A percentile compares a stretch with the other conserved stretches of the same genome.
phyloP scores from a whole-genome alignment of 1,140 invertebrate genomes.

The Patella vulgata region DNA sequence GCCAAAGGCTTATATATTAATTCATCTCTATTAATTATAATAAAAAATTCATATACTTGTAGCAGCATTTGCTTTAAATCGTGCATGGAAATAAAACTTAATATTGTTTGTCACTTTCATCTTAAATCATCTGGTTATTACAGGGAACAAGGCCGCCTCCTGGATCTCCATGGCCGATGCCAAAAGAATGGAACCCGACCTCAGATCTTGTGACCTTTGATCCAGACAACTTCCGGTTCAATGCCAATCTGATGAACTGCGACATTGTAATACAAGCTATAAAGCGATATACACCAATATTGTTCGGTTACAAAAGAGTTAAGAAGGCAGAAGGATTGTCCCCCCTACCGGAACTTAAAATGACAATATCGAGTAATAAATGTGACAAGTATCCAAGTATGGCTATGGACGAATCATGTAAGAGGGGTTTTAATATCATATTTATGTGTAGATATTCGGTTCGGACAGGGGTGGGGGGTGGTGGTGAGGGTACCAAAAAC shows the following conservation, averaged over 20 bases:
- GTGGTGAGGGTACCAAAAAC: not conserved
- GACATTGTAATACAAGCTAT: not conserved
- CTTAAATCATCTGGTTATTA: too few relatives aligned
- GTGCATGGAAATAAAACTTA: too few relatives aligned
- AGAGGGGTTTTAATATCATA: conserved; percentile 12
- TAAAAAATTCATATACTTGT: too few relatives aligned
- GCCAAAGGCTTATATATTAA: too few relatives aligned
- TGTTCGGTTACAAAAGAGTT: too few relatives aligned
- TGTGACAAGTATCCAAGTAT: conserved; percentile 27
- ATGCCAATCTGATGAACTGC: not conserved
- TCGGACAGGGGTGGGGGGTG: too few relatives aligned
- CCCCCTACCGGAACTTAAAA: not conserved
- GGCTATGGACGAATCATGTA: conserved; percentile 34
- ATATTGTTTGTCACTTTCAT: too few relatives aligned
- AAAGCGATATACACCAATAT: not conserved
- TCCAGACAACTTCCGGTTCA: not conserved
- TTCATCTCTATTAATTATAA: too few relatives aligned
- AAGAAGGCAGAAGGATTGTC: too few relatives aligned
- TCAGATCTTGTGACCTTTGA: not conserved
- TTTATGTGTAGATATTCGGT: not conserved
- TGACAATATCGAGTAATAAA: conserved; percentile 22
- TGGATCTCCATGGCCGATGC: conserved; percentile 3
- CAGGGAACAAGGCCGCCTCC: conserved; percentile 3
- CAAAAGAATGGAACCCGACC: not conserved
- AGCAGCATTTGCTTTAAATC: too few relatives aligned